Evolutionary conservation across 2,113 vertebrate genomes (phyloP).

Genomic region (Atractosteus spatula): DNA sequence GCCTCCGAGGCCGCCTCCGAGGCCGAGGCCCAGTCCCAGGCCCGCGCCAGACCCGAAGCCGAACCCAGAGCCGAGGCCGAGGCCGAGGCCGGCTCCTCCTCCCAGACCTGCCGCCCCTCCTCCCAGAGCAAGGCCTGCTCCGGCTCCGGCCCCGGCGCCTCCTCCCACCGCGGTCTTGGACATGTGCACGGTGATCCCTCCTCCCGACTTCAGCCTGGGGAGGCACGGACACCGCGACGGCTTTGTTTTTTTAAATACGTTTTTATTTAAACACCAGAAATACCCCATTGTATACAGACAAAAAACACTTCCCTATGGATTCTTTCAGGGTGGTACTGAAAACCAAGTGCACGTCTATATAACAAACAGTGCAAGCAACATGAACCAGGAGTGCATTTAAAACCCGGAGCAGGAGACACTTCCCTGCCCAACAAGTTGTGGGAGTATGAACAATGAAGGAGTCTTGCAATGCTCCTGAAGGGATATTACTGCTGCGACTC

Average conservation of each 20-base stretch:
- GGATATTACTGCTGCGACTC: too few species aligned
- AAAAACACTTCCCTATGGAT: too few species aligned
- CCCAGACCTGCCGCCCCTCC: constrained; percentile 20
- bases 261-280: not conserved
- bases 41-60: constrained; percentile 9
- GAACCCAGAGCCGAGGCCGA: not conserved
- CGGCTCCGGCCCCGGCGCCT: constrained; percentile 18
- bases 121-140: constrained; percentile 22
- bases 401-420: too few species aligned
- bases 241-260: not conserved
- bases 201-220: constrained; percentile 48
- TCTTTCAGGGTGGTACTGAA: too few species aligned
- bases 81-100: constrained; percentile 11
- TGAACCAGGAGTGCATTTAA: too few species aligned
- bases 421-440: too few species aligned
- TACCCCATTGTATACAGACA: not conserved
- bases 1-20: constrained; percentile 9
- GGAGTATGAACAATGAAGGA: too few species aligned
- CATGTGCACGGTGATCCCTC: constrained; percentile 54
- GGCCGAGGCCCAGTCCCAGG: not conserved
- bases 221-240: not conserved
- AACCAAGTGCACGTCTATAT: too few species aligned
- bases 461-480: too few species aligned
- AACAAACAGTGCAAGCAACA: too few species aligned
- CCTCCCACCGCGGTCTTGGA: constrained; percentile 35